Conservation (phyloP, 2,888 invertebrate genomes). For the Sinohyriopsis cumingii region DNA sequence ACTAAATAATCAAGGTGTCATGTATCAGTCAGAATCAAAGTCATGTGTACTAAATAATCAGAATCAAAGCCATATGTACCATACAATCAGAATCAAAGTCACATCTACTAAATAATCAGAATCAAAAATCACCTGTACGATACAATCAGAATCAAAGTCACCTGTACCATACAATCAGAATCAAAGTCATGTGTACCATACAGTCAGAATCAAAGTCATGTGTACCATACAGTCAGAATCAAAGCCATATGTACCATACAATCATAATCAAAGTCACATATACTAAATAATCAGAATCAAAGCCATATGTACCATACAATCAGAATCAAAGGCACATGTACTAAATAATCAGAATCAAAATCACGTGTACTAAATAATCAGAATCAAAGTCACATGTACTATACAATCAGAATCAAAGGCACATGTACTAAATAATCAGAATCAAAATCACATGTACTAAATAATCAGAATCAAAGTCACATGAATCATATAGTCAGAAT, state of each 20-base stretch:
- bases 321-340: too few species aligned
- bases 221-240: too few species aligned
- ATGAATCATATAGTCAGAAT: too few species aligned
- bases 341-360: too few species aligned
- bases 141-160: slow-evolving; percentile 91
- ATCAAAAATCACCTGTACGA: too few species aligned
- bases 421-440: slow-evolving; percentile 85
- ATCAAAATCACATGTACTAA: slow-evolving; percentile 81
- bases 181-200: too few species aligned
- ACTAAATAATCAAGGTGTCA: too few species aligned
- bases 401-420: slow-evolving; percentile 94
- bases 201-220: too few species aligned
- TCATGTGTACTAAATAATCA: too few species aligned
- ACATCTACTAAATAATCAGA: slow-evolving; percentile 84
- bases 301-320: slow-evolving; percentile 73
- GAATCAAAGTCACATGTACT: slow-evolving; percentile 70
- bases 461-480: too few species aligned
- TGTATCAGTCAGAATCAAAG: too few species aligned
- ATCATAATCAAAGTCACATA: slow-evolving; percentile 89
- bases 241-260: slow-evolving; percentile 78
- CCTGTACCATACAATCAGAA: slow-evolving; percentile 56
- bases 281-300: slow-evolving; percentile 92
- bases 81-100: slow-evolving; percentile 94
- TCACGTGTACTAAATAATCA: too few species aligned
- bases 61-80: slow-evolving; percentile 69